Percentiles rank a stretch among this genome's conserved stretches.
Evolutionary conservation across 2,888 invertebrate genomes (phyloP).

Genomic region (Polydrusus cervinus): DNA sequence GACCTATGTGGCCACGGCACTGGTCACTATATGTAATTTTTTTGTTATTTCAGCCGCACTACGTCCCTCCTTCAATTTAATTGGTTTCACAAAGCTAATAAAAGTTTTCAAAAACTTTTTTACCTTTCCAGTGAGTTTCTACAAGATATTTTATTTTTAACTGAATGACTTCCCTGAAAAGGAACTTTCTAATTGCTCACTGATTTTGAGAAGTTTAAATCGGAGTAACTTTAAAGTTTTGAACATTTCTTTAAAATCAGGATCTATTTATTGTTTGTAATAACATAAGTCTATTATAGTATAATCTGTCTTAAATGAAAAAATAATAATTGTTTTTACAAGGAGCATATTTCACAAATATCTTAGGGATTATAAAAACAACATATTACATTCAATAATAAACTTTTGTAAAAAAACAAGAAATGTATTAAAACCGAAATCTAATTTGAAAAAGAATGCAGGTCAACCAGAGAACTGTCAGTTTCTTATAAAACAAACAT

Average conservation of each 20-base stretch:
- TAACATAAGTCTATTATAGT: too few species aligned
- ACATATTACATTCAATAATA: background rate
- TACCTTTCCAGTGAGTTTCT: slow-evolving; percentile 30
- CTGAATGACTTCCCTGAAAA: background rate
- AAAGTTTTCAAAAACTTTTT: slow-evolving; percentile 36
- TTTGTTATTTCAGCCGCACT: slow-evolving; percentile 26
- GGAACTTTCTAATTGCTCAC: slow-evolving; percentile 7
- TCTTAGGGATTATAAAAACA: background rate
- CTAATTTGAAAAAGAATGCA: slow-evolving; percentile 11
- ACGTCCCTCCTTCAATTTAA: slow-evolving; percentile 32
- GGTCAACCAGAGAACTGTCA: slow-evolving; percentile 15
- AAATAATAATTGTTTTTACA: too few species aligned
- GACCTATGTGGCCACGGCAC: too few species aligned
- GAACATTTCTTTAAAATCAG: background rate
- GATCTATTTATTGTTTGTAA: background rate
- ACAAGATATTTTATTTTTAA: slow-evolving; percentile 27
- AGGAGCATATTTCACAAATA: too few species aligned
- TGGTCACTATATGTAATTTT: background rate
- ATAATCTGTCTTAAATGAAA: too few species aligned
- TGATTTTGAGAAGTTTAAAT: slow-evolving; percentile 3
- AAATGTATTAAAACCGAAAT: slow-evolving; percentile 19
- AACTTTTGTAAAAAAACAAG: background rate
- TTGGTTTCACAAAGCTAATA: slow-evolving; percentile 34
- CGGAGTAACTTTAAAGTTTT: background rate
- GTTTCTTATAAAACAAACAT: slow-evolving; percentile 20